These are phyloP conservation scores for Litoditis marina DNA, from an alignment of 2,888 invertebrate genomes.

Conservation along the genomic window DNA sequence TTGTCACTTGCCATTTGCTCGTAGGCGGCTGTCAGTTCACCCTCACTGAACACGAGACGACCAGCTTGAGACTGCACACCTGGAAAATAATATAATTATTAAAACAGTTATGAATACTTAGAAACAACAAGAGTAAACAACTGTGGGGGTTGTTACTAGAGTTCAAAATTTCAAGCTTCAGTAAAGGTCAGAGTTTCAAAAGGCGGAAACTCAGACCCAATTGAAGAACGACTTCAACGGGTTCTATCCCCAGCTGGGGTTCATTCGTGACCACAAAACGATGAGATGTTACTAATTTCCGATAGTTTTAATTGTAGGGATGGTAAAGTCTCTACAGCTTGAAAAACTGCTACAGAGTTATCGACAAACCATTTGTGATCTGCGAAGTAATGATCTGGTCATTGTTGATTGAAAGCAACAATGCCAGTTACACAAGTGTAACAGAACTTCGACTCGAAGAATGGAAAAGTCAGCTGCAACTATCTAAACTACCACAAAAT, in stretches of 20 bases:
- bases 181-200: too few relatives aligned
- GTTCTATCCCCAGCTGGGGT: too few relatives aligned
- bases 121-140: background rate
- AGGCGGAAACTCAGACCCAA: too few relatives aligned
- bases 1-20: conserved; percentile 54
- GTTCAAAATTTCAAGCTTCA: too few relatives aligned
- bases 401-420: too few relatives aligned
- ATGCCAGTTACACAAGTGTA: too few relatives aligned
- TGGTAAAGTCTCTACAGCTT: background rate
- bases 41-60: conserved; percentile 39
- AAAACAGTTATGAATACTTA: background rate
- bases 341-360: background rate
- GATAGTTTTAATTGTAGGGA: too few relatives aligned
- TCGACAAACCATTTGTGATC: background rate
- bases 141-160: background rate
- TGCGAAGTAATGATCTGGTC: background rate
- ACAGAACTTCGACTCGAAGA: background rate
- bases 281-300: too few relatives aligned
- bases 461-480: background rate
- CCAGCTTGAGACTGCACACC: conserved; percentile 45
- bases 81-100: conserved; percentile 12
- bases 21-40: conserved; percentile 51
- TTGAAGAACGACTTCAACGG: too few relatives aligned
- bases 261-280: too few relatives aligned
- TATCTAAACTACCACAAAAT: too few relatives aligned